Evolutionary conservation across 2,888 invertebrate species (phyloP).

Genomic region (Drosophila neoperkinsi): DNA sequence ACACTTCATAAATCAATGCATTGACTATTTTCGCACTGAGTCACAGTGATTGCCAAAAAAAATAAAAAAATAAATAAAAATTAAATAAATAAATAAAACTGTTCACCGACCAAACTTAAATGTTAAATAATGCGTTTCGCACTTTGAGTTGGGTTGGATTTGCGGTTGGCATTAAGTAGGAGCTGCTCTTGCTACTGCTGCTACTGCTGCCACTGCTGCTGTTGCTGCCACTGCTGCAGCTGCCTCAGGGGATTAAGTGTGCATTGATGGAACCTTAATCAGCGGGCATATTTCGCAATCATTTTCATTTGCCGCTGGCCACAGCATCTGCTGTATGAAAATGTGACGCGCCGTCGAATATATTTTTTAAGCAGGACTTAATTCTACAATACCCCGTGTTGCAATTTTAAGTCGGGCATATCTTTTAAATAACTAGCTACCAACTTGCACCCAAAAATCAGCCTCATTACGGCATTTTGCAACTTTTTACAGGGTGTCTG

Average conservation of each 20-base stretch:
- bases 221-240: background rate
- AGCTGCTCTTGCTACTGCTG: conserved; percentile 1
- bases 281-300: conserved; percentile 57
- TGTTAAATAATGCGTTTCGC: conserved; percentile 70
- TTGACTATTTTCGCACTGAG: conserved; percentile 16
- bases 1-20: conserved; percentile 41
- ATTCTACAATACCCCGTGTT: conserved; percentile 6
- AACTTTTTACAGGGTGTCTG: background rate
- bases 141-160: conserved; percentile 28
- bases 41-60: background rate
- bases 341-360: conserved; percentile 24
- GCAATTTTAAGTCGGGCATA: background rate
- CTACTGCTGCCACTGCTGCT: background rate
- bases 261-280: conserved; percentile 67
- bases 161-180: conserved; percentile 21
- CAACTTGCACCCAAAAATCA: background rate
- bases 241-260: conserved; percentile 48
- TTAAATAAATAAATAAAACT: background rate
- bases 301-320: conserved; percentile 42
- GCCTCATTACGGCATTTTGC: background rate
- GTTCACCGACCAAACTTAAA: conserved; percentile 43
- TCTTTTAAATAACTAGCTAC: background rate
- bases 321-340: conserved; percentile 37
- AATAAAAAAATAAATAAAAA: no score
- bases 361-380: conserved; percentile 21